Base-by-base conservation (phyloP, 2,888 invertebrate genomes). In the Oligia strigilis region DNA sequence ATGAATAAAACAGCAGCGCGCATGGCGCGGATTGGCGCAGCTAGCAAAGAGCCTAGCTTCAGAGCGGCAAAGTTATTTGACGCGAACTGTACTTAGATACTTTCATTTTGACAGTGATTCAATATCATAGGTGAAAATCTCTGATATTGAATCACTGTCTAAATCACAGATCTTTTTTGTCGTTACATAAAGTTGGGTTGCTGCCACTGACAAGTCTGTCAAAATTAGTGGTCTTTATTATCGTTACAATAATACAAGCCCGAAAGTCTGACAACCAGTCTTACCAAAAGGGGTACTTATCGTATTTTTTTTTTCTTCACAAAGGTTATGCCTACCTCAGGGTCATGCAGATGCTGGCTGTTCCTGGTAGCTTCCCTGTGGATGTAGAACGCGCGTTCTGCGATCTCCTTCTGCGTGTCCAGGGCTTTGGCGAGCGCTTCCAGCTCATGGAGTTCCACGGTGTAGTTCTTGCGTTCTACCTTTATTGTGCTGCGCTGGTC, bases 391-490 rank as follows among this genome's bases (percentile, higher is more conserved):
- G 98, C 98, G 79, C 98, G 97, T 6, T 97, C 95, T 0, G 98
- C 98, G 87, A 98, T 94, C 85, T 97, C 96, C 95, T 98, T 99
- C 95, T 98, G 98, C 1, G 97, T 98, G 92, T 98, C 98, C 87
- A 99, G 95, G 2, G 98, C 98, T 86, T 97, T 97, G 2, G 98
- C 98, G 81, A 99, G 94, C 43, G 98, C 98, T 88, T 98, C 97
- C 75, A 98, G 88, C 94, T 99, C 98, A 87, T 97, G 97, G 29
- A 98, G 92, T 88, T 98, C 98, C 72, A 97, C 96, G 0, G 97
- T 97, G 89, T 95, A 95, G 91, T 96, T 95, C 90, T 91, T 94
- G 65, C 91, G 91, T 23, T 91, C 88, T 0, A 83, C 70, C 79
- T 94, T 93, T 82, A 94, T 91, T 9, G 93, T 90, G 91, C 94